Evolutionary conservation across 2,797 vertebrate genomes (phyloP).

Genomic region (Allobates femoralis): DNA sequence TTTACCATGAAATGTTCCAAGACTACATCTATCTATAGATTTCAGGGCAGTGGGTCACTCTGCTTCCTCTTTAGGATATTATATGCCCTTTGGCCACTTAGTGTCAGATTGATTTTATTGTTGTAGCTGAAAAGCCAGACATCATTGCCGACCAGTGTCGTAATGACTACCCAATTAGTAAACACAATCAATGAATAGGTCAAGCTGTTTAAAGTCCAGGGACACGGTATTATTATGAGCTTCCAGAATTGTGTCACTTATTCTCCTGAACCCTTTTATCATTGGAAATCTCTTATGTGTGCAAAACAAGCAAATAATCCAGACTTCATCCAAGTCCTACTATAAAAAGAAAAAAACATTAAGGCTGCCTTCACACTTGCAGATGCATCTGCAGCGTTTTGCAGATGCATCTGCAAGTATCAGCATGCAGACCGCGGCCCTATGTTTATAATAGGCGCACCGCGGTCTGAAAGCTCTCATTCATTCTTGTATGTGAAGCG

Average conservation of each 20-base stretch:
- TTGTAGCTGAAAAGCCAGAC: constrained; percentile 73
- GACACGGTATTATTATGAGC: constrained; percentile 60
- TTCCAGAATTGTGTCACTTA: constrained; percentile 69
- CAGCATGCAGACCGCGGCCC: too few relatives aligned
- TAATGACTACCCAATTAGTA: constrained; percentile 76
- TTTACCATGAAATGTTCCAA: constrained; percentile 61
- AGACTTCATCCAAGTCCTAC: constrained; percentile 65
- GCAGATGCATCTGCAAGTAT: too few relatives aligned
- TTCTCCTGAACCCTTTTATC: constrained; percentile 70
- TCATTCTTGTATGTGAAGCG: too few relatives aligned
- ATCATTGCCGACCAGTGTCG: constrained; percentile 65
- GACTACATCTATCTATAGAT: constrained; percentile 67
- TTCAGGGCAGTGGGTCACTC: constrained; percentile 67
- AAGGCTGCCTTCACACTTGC: too few relatives aligned
- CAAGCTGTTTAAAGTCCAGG: constrained; percentile 64
- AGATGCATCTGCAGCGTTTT: too few relatives aligned
- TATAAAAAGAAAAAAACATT: constrained; percentile 32
- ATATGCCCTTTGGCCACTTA: constrained; percentile 70
- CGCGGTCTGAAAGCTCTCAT: too few relatives aligned
- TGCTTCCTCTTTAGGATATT: constrained; percentile 67
- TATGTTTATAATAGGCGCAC: too few relatives aligned
- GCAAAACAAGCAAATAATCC: constrained; percentile 66
- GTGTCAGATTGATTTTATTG: constrained; percentile 76
- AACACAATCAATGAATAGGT: constrained; percentile 75
- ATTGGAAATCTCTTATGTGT: constrained; percentile 64